Base-by-base conservation (phyloP, 2,113 vertebrate genomes). In the Cyphomyrus plagiostoma region DNA sequence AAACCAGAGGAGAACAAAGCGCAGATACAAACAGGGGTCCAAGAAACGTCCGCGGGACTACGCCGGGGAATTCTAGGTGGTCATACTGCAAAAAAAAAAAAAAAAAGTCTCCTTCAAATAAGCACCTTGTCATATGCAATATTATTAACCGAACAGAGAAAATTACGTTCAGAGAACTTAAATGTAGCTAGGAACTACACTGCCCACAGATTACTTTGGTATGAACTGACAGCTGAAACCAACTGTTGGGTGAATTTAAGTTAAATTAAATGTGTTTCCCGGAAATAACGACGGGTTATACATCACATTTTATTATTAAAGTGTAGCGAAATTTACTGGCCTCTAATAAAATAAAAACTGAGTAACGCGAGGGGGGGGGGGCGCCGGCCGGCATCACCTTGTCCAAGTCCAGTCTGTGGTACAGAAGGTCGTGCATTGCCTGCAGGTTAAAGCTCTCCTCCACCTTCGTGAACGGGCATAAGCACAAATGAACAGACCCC, bases 391-490 rank as follows among this genome's bases (percentile, higher is more conserved):
- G 23, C 46, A 93, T 94, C 93, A 96, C 98, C 98, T 97, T 95
- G 52, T 97, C 95, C 91, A 98, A 90, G 35, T 97, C 94, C 90
- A 97, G 92, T 46, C 95, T 95, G 93, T 99, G 96, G 92, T 97
- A 99, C 3, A 99, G 92, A 92, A 99, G 95, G 90, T 99, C 98
- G 26, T 99, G 98, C 5, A 91, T 91, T 0, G 98, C 98, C 94
- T 99, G 98, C 48, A 99, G 93, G 83, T 97, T 98, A 92, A 99
- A 99, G 91, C 98, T 99, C 91, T 99, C 98, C 88, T 99, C 98
- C 35, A 99, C 98, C 94, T 99, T 99, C 2, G 97, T 97, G 74
- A 97, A 98, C 7, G 98, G 98, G 80, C 98, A 99, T 50, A 94
- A 88, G 0, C 95, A 88, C 83, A 99, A 92, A 94, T 99, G 98